Conservation (phyloP, 2,797 vertebrate species). For the Platalea minor region DNA sequence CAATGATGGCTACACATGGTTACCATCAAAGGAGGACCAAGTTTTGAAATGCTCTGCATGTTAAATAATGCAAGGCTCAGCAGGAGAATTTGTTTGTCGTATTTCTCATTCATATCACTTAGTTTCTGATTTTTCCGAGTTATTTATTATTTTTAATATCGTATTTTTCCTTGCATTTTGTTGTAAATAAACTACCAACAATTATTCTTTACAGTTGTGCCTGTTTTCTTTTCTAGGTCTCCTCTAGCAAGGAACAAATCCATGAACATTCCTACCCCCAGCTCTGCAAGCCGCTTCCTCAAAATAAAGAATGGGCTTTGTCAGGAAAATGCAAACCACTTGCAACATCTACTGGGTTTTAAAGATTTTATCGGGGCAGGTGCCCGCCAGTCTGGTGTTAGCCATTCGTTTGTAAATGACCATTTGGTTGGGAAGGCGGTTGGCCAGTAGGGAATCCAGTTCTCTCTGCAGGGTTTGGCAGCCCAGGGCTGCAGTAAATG, state of each 20-base stretch:
- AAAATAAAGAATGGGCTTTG: not conserved
- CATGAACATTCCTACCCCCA: not conserved
- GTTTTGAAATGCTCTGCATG: constrained; percentile 55
- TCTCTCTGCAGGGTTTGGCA: not conserved
- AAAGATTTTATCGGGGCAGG: not conserved
- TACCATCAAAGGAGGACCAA: constrained; percentile 80
- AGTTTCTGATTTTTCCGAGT: constrained; percentile 77
- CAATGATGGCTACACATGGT: constrained; percentile 23
- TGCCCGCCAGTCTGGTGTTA: not conserved
- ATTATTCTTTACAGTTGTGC: constrained; percentile 75
- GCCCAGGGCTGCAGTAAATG: not conserved
- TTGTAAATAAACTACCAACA: constrained; percentile 93
- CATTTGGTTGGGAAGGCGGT: not conserved
- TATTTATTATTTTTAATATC: constrained; percentile 88
- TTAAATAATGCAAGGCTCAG: constrained; percentile 52
- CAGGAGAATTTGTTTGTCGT: constrained; percentile 62
- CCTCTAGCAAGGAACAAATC: not conserved
- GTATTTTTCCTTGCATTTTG: constrained; percentile 82
- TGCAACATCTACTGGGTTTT: not conserved
- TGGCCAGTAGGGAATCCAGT: not conserved
- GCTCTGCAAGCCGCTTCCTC: not conserved
- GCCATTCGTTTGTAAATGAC: constrained; percentile 22
- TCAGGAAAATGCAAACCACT: not conserved
- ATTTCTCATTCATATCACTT: constrained; percentile 71
- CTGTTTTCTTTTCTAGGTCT: not conserved